Percentiles rank a stretch among this genome's conserved stretches.
Conservation (phyloP, 2,113 vertebrate genomes). For the Lepus americanus region DNA sequence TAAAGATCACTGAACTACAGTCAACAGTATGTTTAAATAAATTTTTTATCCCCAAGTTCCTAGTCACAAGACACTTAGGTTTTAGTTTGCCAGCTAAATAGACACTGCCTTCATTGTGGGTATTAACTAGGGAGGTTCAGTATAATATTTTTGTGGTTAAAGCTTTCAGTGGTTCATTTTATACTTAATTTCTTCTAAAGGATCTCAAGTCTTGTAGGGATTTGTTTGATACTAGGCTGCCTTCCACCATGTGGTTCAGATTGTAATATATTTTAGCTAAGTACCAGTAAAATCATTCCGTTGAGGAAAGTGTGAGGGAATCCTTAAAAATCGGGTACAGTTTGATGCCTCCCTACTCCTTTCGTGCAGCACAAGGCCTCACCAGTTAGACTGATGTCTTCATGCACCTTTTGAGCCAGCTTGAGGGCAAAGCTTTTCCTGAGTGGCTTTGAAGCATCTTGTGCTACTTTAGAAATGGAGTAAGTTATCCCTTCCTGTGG, state of each 20-base stretch:
- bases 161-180: neutral
- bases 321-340: neutral
- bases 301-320: neutral
- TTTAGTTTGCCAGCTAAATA: conserved; percentile 25
- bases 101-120: neutral
- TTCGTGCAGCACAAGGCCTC: neutral
- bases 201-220: neutral
- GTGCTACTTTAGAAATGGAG: neutral
- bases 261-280: neutral
- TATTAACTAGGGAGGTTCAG: neutral
- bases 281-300: neutral
- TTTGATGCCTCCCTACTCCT: neutral
- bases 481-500: neutral
- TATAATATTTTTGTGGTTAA: neutral
- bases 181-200: neutral
- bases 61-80: neutral
- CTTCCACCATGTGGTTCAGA: neutral
- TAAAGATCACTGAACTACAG: neutral
- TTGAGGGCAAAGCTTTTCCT: neutral
- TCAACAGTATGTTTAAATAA: neutral
- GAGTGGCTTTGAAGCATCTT: neutral
- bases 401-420: neutral
- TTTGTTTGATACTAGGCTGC: neutral
- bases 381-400: neutral
- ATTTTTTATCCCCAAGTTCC: neutral